Evolutionary conservation across 1,140 invertebrate genomes (phyloP), one percentile per base, ranked within the genome.

Genomic region (Diorhabda carinulata): DNA sequence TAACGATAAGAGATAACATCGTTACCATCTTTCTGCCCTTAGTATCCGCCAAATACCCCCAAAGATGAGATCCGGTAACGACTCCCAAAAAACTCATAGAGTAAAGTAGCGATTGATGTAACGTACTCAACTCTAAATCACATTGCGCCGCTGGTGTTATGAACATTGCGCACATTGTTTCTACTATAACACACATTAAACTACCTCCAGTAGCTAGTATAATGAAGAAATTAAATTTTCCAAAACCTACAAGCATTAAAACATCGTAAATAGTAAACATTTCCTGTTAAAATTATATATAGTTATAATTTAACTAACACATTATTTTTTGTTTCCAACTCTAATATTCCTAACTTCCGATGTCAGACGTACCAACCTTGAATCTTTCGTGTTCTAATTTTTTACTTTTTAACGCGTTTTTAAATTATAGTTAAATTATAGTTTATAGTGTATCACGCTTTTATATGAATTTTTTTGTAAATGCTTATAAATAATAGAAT

Each of bases 1-100:
- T 88, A 0, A 84, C 75, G 1, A 86, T 68, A 70, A 90, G 80
- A 3, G 87, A 87, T 2, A 85, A 83, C 58, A 89, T 77, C 74
- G 90, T 82, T 4, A 89, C 84, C 0, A 83, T 80, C 64, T 70
- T 74, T 56, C 81, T 69, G 8, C 81, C 81, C 43, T 66, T 70
- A 1, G 78, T 77, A 59, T 82, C 81, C 0, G 79, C 81, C 47
- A 81, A 67, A 70, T 77, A 81, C 6, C 81, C 81, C 81, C 81
- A 82, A 10, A 80, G 62, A 60, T 80, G 74, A 1, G 80, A 82
- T n/a, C 76, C 75, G 3, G 72, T 60, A 25, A 82, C 77, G 5
- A 81, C 76, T 2, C 81, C 81, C 10, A 82, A 68, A 59, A 80
- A 81, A 47, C 73, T 76, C 25, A 79, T 75, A 5, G 78, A 77